Evolutionary conservation across 2,888 invertebrate genomes (phyloP).

Genomic region (Tenthredo notha): DNA sequence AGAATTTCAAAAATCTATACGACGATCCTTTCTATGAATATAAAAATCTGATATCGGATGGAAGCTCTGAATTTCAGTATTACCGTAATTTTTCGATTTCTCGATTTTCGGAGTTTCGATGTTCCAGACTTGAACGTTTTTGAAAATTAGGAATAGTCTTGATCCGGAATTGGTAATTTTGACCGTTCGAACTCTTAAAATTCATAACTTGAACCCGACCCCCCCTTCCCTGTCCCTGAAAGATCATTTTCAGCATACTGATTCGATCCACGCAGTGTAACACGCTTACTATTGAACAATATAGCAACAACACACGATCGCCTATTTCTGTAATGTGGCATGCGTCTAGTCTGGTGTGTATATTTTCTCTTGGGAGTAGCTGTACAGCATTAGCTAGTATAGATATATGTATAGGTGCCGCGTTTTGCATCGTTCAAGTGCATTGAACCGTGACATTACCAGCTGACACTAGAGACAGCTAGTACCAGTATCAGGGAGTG

Average conservation of each 20-base stretch:
- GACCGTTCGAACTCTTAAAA: neutral
- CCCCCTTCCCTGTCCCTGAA: no score
- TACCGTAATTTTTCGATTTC: no score
- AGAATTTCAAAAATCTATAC: neutral
- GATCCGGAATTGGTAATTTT: no score
- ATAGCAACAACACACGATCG: neutral
- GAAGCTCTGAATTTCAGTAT: no score
- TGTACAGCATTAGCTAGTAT: neutral
- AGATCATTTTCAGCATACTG: neutral
- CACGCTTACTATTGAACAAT: neutral
- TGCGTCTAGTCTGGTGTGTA: neutral
- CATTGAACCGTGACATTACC: conserved; percentile 51
- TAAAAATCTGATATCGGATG: no score
- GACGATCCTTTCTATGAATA: no score
- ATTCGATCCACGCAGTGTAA: neutral
- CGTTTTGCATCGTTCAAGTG: conserved; percentile 50
- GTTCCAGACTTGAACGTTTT: no score
- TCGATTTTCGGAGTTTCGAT: no score
- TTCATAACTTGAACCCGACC: no score
- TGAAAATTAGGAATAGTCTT: no score
- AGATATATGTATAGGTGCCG: neutral
- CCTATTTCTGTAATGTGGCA: conserved; percentile 32
- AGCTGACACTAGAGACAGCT: conserved; percentile 40
- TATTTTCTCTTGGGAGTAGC: conserved; percentile 14
- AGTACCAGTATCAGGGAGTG: conserved; percentile 17